A percentile compares a stretch with the other conserved stretches of the same genome.
Evolutionary conservation across 2,113 vertebrate species (phyloP).

Genomic region (Cyanistes caeruleus): DNA sequence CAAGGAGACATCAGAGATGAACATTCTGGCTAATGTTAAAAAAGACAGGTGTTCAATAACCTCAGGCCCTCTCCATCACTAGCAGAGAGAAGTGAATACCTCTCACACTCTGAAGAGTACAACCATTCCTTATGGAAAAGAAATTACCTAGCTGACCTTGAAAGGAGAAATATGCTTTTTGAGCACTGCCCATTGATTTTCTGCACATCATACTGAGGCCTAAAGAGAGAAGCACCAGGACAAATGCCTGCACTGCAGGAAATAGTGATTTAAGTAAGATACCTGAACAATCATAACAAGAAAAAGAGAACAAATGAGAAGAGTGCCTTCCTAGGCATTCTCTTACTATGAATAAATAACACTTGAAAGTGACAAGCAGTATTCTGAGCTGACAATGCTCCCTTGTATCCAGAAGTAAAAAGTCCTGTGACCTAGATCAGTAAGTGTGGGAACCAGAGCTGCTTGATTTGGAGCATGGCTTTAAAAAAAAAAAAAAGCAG

Average conservation of each 20-base stretch:
- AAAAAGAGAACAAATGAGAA: background rate
- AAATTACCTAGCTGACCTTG: background rate
- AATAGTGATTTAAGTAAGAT: background rate
- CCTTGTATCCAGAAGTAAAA: background rate
- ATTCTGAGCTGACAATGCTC: background rate
- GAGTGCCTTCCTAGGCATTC: background rate
- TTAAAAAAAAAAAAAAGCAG: background rate
- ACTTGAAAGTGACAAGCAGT: background rate
- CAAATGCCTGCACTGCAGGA: background rate
- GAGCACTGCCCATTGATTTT: background rate
- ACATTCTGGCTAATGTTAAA: background rate
- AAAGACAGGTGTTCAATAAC: fast-evolving
- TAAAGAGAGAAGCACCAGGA: background rate
- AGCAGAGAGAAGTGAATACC: background rate
- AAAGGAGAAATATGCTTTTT: background rate
- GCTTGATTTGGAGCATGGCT: background rate
- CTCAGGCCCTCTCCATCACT: background rate
- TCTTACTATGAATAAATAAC: background rate
- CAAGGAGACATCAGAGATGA: background rate
- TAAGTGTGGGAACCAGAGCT: background rate
- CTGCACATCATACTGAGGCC: background rate
- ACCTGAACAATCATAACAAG: background rate
- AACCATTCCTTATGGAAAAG: background rate
- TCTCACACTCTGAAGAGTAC: background rate
- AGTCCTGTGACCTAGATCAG: background rate